A percentile compares a stretch with the other conserved stretches of the same genome.
Evolutionary conservation across 2,888 invertebrate genomes (phyloP).

Genomic region (Chirona hameri): DNA sequence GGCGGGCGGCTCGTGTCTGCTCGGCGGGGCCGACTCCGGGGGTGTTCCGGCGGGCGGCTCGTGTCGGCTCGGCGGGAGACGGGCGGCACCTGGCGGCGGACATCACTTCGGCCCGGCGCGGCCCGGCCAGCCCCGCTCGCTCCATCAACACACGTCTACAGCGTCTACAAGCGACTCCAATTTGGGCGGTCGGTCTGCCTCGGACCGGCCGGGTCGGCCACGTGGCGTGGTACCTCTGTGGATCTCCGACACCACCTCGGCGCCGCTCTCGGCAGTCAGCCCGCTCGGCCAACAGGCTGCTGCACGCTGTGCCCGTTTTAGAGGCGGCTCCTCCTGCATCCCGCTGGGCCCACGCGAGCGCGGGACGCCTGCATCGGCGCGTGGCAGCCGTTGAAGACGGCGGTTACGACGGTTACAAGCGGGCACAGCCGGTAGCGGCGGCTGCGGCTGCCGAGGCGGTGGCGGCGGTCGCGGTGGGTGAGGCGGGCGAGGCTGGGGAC

Average conservation of each 20-base stretch:
- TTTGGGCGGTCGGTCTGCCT: not conserved
- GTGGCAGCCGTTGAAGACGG: not conserved
- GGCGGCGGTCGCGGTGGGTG: not conserved
- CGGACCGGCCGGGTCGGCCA: not conserved
- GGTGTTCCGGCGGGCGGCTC: too few relatives aligned
- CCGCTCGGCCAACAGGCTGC: not conserved
- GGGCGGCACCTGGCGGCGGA: too few relatives aligned
- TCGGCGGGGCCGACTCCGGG: too few relatives aligned
- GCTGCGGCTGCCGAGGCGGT: not conserved
- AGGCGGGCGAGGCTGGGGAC: too few relatives aligned
- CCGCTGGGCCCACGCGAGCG: too few relatives aligned
- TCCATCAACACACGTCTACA: not conserved
- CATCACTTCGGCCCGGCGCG: too few relatives aligned
- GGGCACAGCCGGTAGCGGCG: not conserved
- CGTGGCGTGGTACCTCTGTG: not conserved
- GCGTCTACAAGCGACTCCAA: not conserved
- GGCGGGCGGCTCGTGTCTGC: too few relatives aligned
- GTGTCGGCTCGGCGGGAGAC: too few relatives aligned
- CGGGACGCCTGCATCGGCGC: too few relatives aligned
- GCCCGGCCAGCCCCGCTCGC: too few relatives aligned
- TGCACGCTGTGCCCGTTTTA: not conserved
- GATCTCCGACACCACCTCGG: not conserved
- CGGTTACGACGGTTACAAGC: not conserved
- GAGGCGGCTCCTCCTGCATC: too few relatives aligned
- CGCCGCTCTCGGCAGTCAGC: not conserved